phyloP scores from a whole-genome alignment of 2,113 vertebrate genomes.

The Sminthopsis crassicaudata region DNA sequence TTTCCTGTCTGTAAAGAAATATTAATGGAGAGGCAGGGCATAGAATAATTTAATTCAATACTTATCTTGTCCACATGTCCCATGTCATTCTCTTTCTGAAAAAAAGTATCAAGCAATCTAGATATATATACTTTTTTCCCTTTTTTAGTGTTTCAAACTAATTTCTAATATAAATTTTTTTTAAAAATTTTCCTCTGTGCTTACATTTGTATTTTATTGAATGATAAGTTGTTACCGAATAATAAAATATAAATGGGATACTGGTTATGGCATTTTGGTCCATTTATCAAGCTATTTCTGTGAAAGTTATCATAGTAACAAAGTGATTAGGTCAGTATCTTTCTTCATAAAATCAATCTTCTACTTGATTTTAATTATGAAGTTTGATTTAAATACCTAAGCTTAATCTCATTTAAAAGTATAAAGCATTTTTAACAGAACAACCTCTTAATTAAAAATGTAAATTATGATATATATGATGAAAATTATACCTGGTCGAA shows the following conservation, averaged over 20 bases:
- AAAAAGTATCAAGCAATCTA: not conserved
- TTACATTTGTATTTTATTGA: not conserved
- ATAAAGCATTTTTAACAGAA: not conserved
- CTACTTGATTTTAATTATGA: not conserved
- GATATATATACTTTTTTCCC: not conserved
- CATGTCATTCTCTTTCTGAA: not conserved
- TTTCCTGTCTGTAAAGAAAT: not conserved
- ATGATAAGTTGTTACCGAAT: not conserved
- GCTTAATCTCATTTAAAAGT: conserved; percentile 7
- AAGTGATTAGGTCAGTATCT: not conserved
- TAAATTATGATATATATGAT: not conserved
- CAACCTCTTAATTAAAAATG: not conserved
- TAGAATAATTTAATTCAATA: not conserved
- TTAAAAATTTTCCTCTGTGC: not conserved
- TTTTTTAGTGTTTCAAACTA: not conserved
- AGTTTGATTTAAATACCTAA: not conserved
- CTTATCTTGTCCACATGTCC: not conserved
- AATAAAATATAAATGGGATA: not conserved
- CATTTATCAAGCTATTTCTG: not conserved
- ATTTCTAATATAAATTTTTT: not conserved
- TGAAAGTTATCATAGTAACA: not conserved
- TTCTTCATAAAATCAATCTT: not conserved
- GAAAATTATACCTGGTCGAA: conserved; percentile 87
- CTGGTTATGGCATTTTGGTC: not conserved
- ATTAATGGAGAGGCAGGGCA: not conserved